Percentiles rank a stretch among this genome's conserved stretches.
Conservation (phyloP, 92 coral and sea anemone species). For the Bergia puertoricense region DNA sequence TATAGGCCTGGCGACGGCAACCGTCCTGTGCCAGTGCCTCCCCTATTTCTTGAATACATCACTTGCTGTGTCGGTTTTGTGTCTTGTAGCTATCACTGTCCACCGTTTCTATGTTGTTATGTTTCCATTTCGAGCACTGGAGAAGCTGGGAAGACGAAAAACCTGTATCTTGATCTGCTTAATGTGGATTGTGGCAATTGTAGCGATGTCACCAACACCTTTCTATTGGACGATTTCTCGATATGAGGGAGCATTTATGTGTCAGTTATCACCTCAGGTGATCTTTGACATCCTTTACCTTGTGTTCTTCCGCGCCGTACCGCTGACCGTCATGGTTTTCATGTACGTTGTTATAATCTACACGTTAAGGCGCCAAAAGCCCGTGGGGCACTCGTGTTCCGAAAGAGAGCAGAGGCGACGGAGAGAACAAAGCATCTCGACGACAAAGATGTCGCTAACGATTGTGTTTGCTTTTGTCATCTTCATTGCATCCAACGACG, state of each 20-base stretch:
- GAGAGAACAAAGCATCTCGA: slow-evolving; percentile 18
- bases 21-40: not conserved
- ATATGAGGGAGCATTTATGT: not conserved
- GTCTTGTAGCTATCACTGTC: slow-evolving; percentile 29
- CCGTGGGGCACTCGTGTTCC: slow-evolving; percentile 29
- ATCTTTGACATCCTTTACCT: not conserved
- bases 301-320: slow-evolving; percentile 9
- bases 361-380: slow-evolving; percentile 27
- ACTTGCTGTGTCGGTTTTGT: slow-evolving; percentile 32
- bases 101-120: slow-evolving; percentile 33
- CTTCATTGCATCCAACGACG: slow-evolving; percentile 32
- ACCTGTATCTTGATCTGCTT: not conserved
- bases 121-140: slow-evolving; percentile 39
- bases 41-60: slow-evolving; percentile 27
- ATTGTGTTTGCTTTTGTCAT: slow-evolving; percentile 17
- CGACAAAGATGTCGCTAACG: slow-evolving; percentile 35
- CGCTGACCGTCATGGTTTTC: slow-evolving; percentile 5
- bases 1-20: not conserved
- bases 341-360: slow-evolving; percentile 24
- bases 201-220: not conserved
- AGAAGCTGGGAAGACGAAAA: slow-evolving; percentile 4
- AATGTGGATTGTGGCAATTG: slow-evolving; percentile 17
- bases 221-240: not conserved
- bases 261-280: not conserved
- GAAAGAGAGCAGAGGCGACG: slow-evolving; percentile 27